phyloP scores from a whole-genome alignment of 2,113 vertebrate genomes.

The Emberiza fucata region DNA sequence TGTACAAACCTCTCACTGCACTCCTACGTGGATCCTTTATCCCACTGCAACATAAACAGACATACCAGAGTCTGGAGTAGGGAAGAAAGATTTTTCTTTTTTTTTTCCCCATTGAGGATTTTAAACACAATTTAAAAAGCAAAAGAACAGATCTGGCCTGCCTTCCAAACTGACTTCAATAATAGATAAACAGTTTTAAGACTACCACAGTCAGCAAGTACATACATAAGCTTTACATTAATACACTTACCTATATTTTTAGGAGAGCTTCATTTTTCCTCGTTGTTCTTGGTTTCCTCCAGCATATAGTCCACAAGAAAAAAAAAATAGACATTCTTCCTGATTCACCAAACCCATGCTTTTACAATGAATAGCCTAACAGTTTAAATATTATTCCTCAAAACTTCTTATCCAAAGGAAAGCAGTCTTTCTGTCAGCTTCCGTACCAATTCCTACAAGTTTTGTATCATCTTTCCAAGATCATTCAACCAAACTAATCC shows the following conservation, averaged over 20 bases:
- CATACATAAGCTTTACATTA: background rate
- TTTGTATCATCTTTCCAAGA: background rate
- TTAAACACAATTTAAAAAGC: background rate
- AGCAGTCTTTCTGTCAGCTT: background rate
- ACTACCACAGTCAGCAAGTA: background rate
- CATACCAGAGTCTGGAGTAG: background rate
- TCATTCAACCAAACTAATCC: background rate
- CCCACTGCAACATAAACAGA: background rate
- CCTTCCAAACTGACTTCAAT: background rate
- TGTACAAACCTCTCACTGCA: background rate
- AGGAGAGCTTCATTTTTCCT: background rate
- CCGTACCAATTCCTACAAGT: background rate
- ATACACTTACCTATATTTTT: background rate
- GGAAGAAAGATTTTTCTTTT: background rate
- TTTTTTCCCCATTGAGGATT: background rate
- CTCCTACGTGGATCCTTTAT: background rate
- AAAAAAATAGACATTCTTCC: background rate
- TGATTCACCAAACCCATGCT: background rate
- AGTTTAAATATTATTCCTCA: background rate
- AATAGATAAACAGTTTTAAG: background rate
- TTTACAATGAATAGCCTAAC: background rate
- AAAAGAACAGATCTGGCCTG: background rate
- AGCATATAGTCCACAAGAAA: background rate
- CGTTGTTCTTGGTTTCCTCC: background rate
- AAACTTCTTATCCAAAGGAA: background rate